Evolutionary conservation across 2,113 vertebrate genomes (phyloP).

Genomic region (Cyanoramphus novaezelandiae): DNA sequence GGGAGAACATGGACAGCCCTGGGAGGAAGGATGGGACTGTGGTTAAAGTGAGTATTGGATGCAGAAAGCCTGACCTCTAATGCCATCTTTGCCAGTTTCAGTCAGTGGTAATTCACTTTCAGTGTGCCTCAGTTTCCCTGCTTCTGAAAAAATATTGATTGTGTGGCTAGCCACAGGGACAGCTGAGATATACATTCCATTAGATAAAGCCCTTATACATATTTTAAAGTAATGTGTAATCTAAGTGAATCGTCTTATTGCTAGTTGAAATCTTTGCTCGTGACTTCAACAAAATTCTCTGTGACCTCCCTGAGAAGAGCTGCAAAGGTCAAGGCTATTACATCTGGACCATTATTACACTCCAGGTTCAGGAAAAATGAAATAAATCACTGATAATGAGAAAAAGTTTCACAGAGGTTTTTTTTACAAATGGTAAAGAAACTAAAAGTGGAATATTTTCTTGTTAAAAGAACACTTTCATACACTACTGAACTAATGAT

Average conservation of each 20-base stretch:
- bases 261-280: conserved; percentile 17
- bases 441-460: not conserved
- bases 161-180: not conserved
- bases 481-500: not conserved
- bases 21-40: conserved; percentile 10
- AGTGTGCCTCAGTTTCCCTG: conserved; percentile 17
- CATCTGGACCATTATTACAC: conserved; percentile 52
- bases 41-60: conserved; percentile 24
- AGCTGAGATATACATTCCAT: not conserved
- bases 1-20: not conserved
- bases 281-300: conserved; percentile 15
- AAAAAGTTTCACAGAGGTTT: conserved; percentile 40
- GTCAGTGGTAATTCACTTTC: not conserved
- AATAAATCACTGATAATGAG: conserved; percentile 60
- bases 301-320: conserved; percentile 34
- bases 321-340: conserved; percentile 64
- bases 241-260: not conserved
- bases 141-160: not conserved
- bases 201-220: not conserved
- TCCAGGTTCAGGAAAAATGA: conserved; percentile 6
- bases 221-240: not conserved
- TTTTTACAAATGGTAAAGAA: not conserved
- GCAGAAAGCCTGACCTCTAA: conserved; percentile 11
- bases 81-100: conserved; percentile 20
- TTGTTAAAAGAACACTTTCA: not conserved